Base-by-base conservation (phyloP, 2,113 vertebrate genomes). In the Neoarius graeffei region DNA sequence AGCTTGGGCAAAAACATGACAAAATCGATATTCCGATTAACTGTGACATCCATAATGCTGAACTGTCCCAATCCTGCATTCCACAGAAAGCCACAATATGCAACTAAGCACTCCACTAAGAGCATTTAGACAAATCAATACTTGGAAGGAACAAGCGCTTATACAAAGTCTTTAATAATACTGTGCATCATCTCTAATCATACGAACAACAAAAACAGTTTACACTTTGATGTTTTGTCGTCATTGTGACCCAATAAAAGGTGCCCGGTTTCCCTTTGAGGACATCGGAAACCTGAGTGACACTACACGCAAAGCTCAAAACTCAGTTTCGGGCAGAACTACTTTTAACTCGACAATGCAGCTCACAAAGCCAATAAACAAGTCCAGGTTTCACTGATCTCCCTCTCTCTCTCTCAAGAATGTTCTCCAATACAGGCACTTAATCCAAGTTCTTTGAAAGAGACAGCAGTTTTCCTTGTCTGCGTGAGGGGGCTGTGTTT, bases 401-500 rank as follows among this genome's bases (percentile, higher is more conserved):
- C 2, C 14, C 15, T 4, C 11, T 9, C 19, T 23, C 73, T 57
- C 52, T 80, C 52, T 19, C 0, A 8, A 81, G 56, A 59, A 35
- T 0, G 69, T 25, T 60, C 30, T 17, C 56, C 1, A 57, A 81
- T 27, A 20, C 77, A 25, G 19, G 13, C 57, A 81, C 14, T 35
- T 59, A n/a, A 23, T 56, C 7, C 4, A n/a, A 90, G 90, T 94
- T 94, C 93, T 94, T 94, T 93, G 92, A 95, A 92, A 93, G 93
- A 92, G 89, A 87, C 92, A 17, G 27, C 86, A 57, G 74, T 74
- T 87, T 25, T 48, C 73, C 50, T 71, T 42, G 30, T 42, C 42
- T 89, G 88, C 48, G 85, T 90, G 90, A 89, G 92, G 93, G 93
- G 92, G 90, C 91, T 86, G 84, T 0, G 64, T 88, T 95, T 96